Evolutionary conservation across 2,888 invertebrate species (phyloP).

Genomic region (Capitulum mitella): DNA sequence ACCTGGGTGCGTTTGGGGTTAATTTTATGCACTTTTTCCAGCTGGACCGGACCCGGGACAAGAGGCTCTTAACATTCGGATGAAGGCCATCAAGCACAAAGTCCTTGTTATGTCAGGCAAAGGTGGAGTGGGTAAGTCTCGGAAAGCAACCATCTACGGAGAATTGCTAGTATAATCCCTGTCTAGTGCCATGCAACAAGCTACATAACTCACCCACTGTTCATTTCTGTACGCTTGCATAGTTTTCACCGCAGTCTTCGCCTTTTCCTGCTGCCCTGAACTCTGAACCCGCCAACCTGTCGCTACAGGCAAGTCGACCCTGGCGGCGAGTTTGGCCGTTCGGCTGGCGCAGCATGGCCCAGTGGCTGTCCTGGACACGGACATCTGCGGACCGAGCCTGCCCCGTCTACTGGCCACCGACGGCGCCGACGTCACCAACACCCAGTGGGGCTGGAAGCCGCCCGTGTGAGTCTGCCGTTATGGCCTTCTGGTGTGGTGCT

Average conservation of each 20-base stretch:
- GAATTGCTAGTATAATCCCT: not conserved
- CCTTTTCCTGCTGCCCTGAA: too few species aligned
- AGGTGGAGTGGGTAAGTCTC: slow-evolving; percentile 68
- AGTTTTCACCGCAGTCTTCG: not conserved
- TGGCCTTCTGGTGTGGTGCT: too few species aligned
- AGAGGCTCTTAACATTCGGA: not conserved
- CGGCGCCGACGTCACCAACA: slow-evolving; percentile 86
- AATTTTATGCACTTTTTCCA: too few species aligned
- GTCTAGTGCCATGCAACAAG: not conserved
- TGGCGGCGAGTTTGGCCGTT: slow-evolving; percentile 74
- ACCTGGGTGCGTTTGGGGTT: too few species aligned
- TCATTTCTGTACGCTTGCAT: not conserved
- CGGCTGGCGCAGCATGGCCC: slow-evolving; percentile 53
- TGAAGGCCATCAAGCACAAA: slow-evolving; percentile 60
- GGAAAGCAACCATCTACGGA: not conserved
- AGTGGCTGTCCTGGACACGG: slow-evolving; percentile 59
- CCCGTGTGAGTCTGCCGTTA: slow-evolving; percentile 29
- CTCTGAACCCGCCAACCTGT: not conserved
- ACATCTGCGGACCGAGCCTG: slow-evolving; percentile 96
- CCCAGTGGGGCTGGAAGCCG: slow-evolving; percentile 94
- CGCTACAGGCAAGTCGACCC: slow-evolving; percentile 68
- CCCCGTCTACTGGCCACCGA: slow-evolving; percentile 86
- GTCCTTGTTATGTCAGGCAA: slow-evolving; percentile 86
- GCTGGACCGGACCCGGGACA: not conserved
- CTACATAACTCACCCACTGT: not conserved